phyloP scores from a whole-genome alignment of 2,888 invertebrate genomes.

The Corbicula japonica region DNA sequence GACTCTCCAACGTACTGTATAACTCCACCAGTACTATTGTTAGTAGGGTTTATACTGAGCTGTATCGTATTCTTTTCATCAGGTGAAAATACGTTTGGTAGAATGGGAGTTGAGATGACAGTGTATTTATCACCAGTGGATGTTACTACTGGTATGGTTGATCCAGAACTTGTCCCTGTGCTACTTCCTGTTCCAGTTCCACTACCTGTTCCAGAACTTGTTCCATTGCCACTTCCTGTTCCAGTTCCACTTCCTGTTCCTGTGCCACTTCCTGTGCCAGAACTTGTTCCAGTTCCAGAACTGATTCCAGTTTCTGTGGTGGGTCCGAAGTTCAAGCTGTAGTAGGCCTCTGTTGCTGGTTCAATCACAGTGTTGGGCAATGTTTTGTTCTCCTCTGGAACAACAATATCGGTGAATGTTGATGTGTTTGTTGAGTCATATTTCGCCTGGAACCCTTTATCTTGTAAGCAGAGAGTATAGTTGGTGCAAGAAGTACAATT shows the following conservation, averaged over 20 bases:
- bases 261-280: neutral
- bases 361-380: slow-evolving; percentile 23
- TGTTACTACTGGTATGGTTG: neutral
- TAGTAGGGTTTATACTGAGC: slow-evolving; percentile 40
- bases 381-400: slow-evolving; percentile 23
- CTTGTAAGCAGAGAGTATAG: slow-evolving; percentile 28
- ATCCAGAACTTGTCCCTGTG: neutral
- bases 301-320: neutral
- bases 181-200: neutral
- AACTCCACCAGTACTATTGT: slow-evolving; percentile 39
- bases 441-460: neutral
- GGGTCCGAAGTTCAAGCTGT: slow-evolving; percentile 26
- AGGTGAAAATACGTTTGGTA: slow-evolving; percentile 32
- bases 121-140: slow-evolving; percentile 37
- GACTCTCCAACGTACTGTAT: slow-evolving; percentile 50
- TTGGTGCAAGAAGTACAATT: slow-evolving; percentile 35
- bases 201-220: neutral
- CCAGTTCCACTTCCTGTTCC: neutral
- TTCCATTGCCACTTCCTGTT: neutral
- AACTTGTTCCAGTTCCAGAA: neutral
- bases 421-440: slow-evolving; percentile 14
- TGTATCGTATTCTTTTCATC: slow-evolving; percentile 24
- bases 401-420: slow-evolving; percentile 31
- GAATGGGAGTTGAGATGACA: slow-evolving; percentile 23
- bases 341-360: slow-evolving; percentile 25